Percentiles rank a stretch among this genome's conserved stretches.
Evolutionary conservation across 1,140 invertebrate genomes (phyloP).

Genomic region (Babylonia areolata): DNA sequence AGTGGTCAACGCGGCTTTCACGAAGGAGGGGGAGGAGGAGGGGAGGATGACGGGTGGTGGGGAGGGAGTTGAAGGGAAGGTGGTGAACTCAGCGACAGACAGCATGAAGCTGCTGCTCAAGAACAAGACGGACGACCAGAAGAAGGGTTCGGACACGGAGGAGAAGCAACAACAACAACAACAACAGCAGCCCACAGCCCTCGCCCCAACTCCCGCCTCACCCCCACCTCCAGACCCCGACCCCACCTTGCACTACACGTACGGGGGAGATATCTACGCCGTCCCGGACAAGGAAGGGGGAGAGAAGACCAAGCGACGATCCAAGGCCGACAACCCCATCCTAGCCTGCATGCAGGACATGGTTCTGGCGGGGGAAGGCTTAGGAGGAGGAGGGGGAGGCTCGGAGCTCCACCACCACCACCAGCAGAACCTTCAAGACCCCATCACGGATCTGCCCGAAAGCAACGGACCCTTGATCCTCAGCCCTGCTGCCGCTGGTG

Average conservation of each 20-base stretch:
- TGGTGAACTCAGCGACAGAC: conserved; percentile 39
- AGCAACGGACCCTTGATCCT: background rate
- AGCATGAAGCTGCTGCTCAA: conserved; percentile 48
- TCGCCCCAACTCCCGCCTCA: background rate
- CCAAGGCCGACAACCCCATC: conserved; percentile 39
- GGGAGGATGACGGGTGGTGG: background rate
- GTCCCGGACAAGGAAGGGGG: conserved; percentile 37
- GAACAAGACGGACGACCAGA: conserved; percentile 51
- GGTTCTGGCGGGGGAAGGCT: no score
- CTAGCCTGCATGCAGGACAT: conserved; percentile 44
- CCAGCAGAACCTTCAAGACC: background rate
- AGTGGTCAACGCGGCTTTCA: background rate
- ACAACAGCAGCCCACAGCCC: no score
- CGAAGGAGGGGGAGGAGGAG: background rate
- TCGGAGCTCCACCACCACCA: no score
- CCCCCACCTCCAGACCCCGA: background rate
- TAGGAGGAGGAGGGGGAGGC: background rate
- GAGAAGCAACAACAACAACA: no score
- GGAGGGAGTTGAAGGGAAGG: no score
- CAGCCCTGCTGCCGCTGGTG: no score
- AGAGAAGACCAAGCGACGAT: background rate
- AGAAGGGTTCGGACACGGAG: conserved; percentile 18
- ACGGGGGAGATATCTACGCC: conserved; percentile 38
- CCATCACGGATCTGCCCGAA: background rate
- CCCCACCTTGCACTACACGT: conserved; percentile 30